Conservation (phyloP, 2,888 invertebrate genomes). For the Lasioglossum villosulum region DNA sequence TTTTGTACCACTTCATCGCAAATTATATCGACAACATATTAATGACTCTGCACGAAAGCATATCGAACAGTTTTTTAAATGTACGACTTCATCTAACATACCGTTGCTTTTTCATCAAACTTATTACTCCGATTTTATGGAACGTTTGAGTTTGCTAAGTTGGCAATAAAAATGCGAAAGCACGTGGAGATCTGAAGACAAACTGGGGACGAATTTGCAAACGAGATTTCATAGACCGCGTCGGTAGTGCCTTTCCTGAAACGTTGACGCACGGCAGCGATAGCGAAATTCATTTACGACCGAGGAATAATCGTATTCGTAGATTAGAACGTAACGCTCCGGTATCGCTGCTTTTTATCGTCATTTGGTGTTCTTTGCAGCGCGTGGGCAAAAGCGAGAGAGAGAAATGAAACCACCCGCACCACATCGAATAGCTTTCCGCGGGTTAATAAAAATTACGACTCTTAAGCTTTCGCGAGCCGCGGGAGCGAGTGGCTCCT, state of each 20-base stretch:
- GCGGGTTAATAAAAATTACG: conserved; percentile 19
- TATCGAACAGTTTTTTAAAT: too few species aligned
- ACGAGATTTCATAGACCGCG: background rate
- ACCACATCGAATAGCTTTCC: background rate
- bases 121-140: background rate
- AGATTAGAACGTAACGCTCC: conserved; percentile 5
- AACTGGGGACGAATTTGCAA: background rate
- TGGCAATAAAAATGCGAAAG: background rate
- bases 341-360: conserved; percentile 4
- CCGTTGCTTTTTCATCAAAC: background rate
- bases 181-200: background rate
- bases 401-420: background rate
- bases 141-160: background rate
- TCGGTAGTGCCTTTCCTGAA: background rate
- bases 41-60: background rate
- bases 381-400: background rate
- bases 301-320: conserved; percentile 25
- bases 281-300: conserved; percentile 33
- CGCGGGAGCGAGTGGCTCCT: conserved; percentile 16
- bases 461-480: conserved; percentile 13
- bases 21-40: too few species aligned
- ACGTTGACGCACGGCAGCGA: conserved; percentile 12
- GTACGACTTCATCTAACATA: background rate
- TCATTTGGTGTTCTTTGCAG: background rate
- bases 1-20: too few species aligned